Evolutionary conservation across 2,888 invertebrate species (phyloP).

Genomic region (Sinodicranocentrus sp.): DNA sequence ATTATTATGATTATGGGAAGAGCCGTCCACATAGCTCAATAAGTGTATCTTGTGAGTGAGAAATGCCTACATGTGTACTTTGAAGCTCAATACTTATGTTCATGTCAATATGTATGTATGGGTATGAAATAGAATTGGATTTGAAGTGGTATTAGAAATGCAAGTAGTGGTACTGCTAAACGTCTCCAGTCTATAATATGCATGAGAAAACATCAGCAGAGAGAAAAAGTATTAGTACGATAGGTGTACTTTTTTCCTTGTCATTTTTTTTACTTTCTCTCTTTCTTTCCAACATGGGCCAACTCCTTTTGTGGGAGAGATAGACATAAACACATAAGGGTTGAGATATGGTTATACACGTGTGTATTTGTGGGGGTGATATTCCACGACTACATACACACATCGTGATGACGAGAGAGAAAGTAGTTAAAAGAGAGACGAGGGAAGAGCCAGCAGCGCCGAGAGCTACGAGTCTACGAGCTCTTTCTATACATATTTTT

Average conservation of each 20-base stretch:
- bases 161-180: constrained; percentile 52
- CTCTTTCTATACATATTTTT: neutral
- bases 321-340: neutral
- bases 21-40: neutral
- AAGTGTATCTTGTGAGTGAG: too few relatives aligned
- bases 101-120: neutral
- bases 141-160: constrained; percentile 48
- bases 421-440: constrained; percentile 44
- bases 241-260: constrained; percentile 11
- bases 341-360: neutral
- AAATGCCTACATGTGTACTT: too few relatives aligned
- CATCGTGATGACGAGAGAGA: constrained; percentile 49
- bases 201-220: constrained; percentile 28
- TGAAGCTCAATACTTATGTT: neutral
- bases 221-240: constrained; percentile 13
- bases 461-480: constrained; percentile 30
- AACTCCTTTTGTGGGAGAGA: constrained; percentile 32
- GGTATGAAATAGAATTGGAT: constrained; percentile 21
- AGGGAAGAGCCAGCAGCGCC: constrained; percentile 44
- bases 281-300: constrained; percentile 21
- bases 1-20: constrained; percentile 27
- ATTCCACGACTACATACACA: too few relatives aligned
- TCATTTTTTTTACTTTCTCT: neutral
- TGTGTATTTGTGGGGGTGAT: too few relatives aligned
- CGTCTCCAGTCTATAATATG: constrained; percentile 35